These are phyloP conservation scores for Seriola quinqueradiata DNA, from an alignment of 2,113 vertebrate species.

Conservation along the genomic window DNA sequence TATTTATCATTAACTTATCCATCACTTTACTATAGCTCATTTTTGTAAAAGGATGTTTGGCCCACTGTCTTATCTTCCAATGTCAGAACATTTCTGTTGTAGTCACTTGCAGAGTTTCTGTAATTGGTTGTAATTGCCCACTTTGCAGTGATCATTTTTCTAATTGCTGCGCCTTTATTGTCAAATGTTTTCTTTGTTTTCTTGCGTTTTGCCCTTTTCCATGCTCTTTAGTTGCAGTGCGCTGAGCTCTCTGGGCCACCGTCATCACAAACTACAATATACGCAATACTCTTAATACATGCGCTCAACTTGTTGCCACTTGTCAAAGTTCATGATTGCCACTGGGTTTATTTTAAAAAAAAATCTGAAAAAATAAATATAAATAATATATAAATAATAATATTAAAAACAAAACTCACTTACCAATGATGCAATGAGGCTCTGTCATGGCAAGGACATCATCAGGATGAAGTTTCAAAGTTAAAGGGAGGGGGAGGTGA, in stretches of 20 bases:
- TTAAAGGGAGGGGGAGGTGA: neutral
- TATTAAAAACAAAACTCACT: neutral
- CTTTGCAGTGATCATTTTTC: too few relatives aligned
- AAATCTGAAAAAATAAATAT: neutral
- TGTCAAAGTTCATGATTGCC: neutral
- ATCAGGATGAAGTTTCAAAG: neutral
- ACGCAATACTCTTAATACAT: neutral
- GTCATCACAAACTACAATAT: neutral
- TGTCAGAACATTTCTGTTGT: neutral
- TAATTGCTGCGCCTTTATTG: neutral
- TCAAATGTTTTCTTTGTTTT: neutral
- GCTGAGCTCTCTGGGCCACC: neutral
- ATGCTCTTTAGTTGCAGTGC: neutral
- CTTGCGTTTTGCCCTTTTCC: neutral
- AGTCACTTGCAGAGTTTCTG: neutral
- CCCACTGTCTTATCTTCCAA: neutral
- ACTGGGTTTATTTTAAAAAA: neutral
- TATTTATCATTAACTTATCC: too few relatives aligned
- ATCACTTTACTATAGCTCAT: neutral
- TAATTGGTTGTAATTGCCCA: neutral
- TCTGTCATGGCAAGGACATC: neutral
- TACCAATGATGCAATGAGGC: neutral
- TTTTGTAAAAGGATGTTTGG: too few relatives aligned
- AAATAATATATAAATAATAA: too few relatives aligned
- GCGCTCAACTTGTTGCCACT: neutral